Percentiles rank a stretch among this genome's conserved stretches.
Evolutionary conservation across 2,888 invertebrate genomes (phyloP).

Genomic region (Acanthosoma haemorrhoidale): DNA sequence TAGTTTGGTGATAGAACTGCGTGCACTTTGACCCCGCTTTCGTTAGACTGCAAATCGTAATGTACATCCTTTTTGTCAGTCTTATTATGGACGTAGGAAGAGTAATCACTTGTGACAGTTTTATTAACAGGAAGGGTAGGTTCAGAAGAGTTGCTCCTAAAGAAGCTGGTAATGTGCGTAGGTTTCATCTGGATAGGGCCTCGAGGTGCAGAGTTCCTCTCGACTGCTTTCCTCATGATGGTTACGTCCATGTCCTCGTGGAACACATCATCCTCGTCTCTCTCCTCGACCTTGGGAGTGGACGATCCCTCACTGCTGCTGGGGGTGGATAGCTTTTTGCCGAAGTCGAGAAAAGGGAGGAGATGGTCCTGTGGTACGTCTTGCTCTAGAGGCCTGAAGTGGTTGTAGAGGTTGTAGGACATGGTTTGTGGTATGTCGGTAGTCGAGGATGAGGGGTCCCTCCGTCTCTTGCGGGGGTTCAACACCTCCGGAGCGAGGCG

Average conservation of each 20-base stretch:
- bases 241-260: constrained; percentile 46
- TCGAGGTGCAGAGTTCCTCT: constrained; percentile 45
- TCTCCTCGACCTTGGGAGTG: constrained; percentile 31
- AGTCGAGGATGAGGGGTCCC: constrained; percentile 30
- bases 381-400: constrained; percentile 58
- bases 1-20: constrained; percentile 35
- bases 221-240: constrained; percentile 44
- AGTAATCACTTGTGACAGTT: neutral
- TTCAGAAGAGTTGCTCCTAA: constrained; percentile 23
- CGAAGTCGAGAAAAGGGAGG: constrained; percentile 66
- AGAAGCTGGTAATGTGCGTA: constrained; percentile 32
- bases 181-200: constrained; percentile 31
- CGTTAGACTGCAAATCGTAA: constrained; percentile 35
- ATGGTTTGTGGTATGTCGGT: constrained; percentile 38
- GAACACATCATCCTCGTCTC: constrained; percentile 43
- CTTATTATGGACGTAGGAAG: constrained; percentile 25
- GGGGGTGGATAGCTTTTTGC: constrained; percentile 54
- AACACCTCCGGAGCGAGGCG: neutral
- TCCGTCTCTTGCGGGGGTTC: constrained; percentile 24
- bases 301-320: constrained; percentile 43
- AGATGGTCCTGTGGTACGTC: constrained; percentile 58
- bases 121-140: neutral
- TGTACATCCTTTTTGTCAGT: constrained; percentile 31
- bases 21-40: constrained; percentile 35
- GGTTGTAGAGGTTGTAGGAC: constrained; percentile 56